Evolutionary conservation across 2,888 invertebrate genomes (phyloP).

Genomic region (Andrena chrysosceles): DNA sequence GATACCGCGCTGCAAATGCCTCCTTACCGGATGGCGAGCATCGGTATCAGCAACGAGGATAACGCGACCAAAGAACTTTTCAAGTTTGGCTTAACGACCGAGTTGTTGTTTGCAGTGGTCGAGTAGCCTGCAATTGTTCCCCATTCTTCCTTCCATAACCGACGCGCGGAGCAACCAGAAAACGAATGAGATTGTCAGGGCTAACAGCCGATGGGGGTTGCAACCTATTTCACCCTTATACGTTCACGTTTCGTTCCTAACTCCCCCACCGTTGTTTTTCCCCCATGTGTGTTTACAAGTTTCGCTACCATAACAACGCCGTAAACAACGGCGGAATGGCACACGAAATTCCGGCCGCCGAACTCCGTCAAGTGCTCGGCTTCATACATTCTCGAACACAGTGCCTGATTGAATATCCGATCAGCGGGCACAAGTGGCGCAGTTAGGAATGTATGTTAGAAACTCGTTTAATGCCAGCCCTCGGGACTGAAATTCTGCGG

Average conservation of each 20-base stretch:
- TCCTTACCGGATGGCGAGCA: slow-evolving; percentile 1
- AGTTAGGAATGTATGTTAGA: slow-evolving; percentile 72
- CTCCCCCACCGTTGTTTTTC: background rate
- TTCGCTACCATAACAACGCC: background rate
- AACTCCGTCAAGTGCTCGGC: slow-evolving; percentile 49
- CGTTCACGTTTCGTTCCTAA: too few relatives aligned
- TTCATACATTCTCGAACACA: slow-evolving; percentile 61
- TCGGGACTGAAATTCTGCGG: slow-evolving; percentile 72
- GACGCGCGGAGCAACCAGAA: background rate
- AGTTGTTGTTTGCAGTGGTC: slow-evolving; percentile 1
- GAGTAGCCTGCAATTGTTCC: background rate
- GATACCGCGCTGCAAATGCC: slow-evolving; percentile 1
- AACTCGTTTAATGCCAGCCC: slow-evolving; percentile 72
- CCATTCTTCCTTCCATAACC: background rate
- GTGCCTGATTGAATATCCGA: slow-evolving; percentile 73
- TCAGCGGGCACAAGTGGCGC: slow-evolving; percentile 64
- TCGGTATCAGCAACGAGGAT: slow-evolving; percentile 16
- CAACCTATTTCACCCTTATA: slow-evolving; percentile 6
- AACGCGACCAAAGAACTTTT: slow-evolving; percentile 14
- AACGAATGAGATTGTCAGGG: slow-evolving; percentile 68
- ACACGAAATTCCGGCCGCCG: slow-evolving; percentile 32
- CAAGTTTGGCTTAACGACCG: slow-evolving; percentile 10
- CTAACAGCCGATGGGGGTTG: slow-evolving; percentile 57
- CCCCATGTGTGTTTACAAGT: background rate
- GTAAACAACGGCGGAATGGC: background rate